Percentiles rank a stretch among this genome's conserved stretches.
These are phyloP conservation scores for Pangasius sanitwongsei DNA, from an alignment of 2,797 vertebrate genomes.

Conservation along the genomic window DNA sequence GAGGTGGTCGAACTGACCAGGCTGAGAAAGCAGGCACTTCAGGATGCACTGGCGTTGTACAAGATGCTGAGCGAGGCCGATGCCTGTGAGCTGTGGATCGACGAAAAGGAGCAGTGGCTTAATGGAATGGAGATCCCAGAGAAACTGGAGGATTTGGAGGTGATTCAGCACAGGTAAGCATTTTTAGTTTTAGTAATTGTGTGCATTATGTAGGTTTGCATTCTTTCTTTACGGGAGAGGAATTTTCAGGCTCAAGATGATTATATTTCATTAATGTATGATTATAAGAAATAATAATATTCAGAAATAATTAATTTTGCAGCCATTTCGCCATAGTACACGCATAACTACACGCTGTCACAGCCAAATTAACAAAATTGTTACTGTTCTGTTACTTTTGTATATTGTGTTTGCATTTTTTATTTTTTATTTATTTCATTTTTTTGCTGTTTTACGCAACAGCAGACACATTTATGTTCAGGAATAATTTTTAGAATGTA, in stretches of 20 bases:
- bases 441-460: too few relatives aligned
- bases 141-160: constrained; percentile 87
- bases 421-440: neutral
- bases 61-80: constrained; percentile 93
- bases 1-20: constrained; percentile 91
- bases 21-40: constrained; percentile 92
- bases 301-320: neutral
- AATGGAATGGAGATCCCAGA: constrained; percentile 86
- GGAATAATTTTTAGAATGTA: too few relatives aligned
- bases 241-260: neutral
- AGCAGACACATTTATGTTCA: neutral
- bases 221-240: neutral
- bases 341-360: neutral
- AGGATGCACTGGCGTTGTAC: constrained; percentile 93
- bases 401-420: too few relatives aligned
- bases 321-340: neutral
- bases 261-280: too few relatives aligned
- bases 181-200: neutral
- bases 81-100: constrained; percentile 94
- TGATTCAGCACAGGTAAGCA: constrained; percentile 86
- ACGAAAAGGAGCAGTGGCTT: constrained; percentile 97
- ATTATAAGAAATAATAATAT: too few relatives aligned
- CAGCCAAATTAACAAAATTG: too few relatives aligned
- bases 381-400: too few relatives aligned
- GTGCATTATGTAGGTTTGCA: neutral